Percentiles rank a stretch among this genome's conserved stretches.
Conservation (phyloP, 2,797 vertebrate genomes). For the Centropyge bicolor region DNA sequence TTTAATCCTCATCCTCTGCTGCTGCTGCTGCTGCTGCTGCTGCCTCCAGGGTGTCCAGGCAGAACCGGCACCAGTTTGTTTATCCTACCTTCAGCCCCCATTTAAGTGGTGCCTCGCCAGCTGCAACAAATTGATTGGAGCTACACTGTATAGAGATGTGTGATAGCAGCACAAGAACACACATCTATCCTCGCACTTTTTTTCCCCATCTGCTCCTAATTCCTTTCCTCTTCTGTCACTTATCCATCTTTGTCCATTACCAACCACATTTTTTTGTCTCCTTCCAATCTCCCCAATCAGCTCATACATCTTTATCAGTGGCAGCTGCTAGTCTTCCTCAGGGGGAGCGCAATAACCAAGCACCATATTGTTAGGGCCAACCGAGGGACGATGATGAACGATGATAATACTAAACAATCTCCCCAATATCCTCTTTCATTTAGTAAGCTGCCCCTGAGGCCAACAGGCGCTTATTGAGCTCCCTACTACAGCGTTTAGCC, state of each 20-base stretch:
- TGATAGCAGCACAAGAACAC: slow-evolving; percentile 5
- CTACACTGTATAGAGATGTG: slow-evolving; percentile 12
- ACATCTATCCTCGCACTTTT: slow-evolving; percentile 14
- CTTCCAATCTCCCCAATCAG: slow-evolving; percentile 36
- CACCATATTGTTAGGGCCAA: slow-evolving; percentile 45
- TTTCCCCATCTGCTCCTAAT: not conserved
- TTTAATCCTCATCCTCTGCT: slow-evolving; percentile 55
- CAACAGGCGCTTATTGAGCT: slow-evolving; percentile 53
- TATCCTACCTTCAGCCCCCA: slow-evolving; percentile 32
- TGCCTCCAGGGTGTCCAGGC: slow-evolving; percentile 60
- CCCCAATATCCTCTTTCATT: slow-evolving; percentile 74
- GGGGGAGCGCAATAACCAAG: slow-evolving; percentile 52
- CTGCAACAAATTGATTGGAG: slow-evolving; percentile 49
- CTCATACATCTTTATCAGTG: slow-evolving; percentile 60
- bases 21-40: slow-evolving; percentile 24
- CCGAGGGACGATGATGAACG: slow-evolving; percentile 55
- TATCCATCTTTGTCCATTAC: slow-evolving; percentile 23
- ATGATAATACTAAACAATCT: slow-evolving; percentile 67
- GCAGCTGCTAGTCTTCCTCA: slow-evolving; percentile 65
- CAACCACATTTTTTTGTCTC: slow-evolving; percentile 9
- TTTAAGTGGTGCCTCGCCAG: slow-evolving; percentile 22
- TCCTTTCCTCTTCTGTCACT: slow-evolving; percentile 9
- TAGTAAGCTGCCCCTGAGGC: slow-evolving; percentile 57
- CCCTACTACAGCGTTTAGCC: slow-evolving; percentile 46
- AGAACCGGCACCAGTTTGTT: slow-evolving; percentile 43